phyloP scores from a whole-genome alignment of 2,797 vertebrate species.

The Notamacropus eugenii region DNA sequence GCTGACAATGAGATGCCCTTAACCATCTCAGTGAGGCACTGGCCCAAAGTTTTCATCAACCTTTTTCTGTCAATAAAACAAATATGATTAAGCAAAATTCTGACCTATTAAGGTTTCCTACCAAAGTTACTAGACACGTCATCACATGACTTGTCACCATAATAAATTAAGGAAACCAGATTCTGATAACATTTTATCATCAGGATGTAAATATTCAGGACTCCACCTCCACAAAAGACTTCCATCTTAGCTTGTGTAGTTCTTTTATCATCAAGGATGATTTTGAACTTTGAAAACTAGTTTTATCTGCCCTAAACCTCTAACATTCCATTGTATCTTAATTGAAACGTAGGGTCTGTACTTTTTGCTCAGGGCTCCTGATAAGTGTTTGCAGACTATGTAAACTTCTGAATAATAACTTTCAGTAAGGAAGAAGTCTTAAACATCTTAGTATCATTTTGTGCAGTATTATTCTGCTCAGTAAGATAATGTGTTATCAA shows the following conservation, averaged over 20 bases:
- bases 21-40: not conserved
- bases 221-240: constrained; percentile 33
- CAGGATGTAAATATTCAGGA: constrained; percentile 54
- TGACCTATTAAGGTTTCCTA: not conserved
- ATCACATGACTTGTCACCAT: constrained; percentile 40
- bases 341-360: constrained; percentile 87
- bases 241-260: constrained; percentile 68
- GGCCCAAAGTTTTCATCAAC: constrained; percentile 17
- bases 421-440: constrained; percentile 82
- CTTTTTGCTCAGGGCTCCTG: constrained; percentile 87
- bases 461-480: constrained; percentile 85
- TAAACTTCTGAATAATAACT: constrained; percentile 88
- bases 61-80: not conserved
- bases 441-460: constrained; percentile 85
- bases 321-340: constrained; percentile 86
- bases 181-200: constrained; percentile 56
- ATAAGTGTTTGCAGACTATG: constrained; percentile 87
- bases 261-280: constrained; percentile 80
- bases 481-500: constrained; percentile 87
- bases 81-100: not conserved
- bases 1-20: not conserved
- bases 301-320: constrained; percentile 84
- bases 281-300: constrained; percentile 73
- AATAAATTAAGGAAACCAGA: constrained; percentile 53
- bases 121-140: constrained; percentile 37